A percentile compares a stretch with the other conserved stretches of the same genome.
Conservation (phyloP, 2,113 vertebrate species). For the Gavialis gangeticus region DNA sequence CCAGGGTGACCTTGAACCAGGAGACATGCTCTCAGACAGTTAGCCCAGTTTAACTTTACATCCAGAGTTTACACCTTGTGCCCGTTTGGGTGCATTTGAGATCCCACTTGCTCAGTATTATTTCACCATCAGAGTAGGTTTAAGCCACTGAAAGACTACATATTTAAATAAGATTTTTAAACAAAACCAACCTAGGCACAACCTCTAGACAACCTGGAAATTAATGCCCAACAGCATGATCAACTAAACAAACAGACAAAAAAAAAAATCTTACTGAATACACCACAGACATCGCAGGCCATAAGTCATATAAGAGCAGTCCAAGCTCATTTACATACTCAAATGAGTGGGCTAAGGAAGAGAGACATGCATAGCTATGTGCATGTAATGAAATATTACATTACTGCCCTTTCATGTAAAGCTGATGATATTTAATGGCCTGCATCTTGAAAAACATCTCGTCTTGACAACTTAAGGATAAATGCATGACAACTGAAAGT, state of each 20-base stretch:
- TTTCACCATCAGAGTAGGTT: neutral
- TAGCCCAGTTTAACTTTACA: neutral
- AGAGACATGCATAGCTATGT: rapidly evolving
- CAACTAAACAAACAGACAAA: neutral
- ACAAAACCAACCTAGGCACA: neutral
- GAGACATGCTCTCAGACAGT: neutral
- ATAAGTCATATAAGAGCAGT: neutral
- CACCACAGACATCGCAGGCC: neutral
- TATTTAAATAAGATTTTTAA: neutral
- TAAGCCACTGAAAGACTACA: neutral
- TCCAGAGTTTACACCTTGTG: too few relatives aligned
- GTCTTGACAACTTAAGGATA: neutral
- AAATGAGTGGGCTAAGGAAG: neutral
- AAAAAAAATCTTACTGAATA: neutral
- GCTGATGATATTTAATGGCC: neutral
- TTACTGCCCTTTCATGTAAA: neutral
- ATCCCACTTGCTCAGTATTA: neutral
- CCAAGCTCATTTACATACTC: neutral
- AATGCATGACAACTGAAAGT: neutral
- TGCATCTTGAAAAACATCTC: neutral
- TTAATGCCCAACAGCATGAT: neutral
- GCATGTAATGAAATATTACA: neutral
- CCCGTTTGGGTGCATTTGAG: too few relatives aligned
- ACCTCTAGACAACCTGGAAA: neutral
- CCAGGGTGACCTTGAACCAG: neutral